Evolutionary conservation across 2,888 invertebrate species (phyloP), one percentile per base, ranked within the genome.

Genomic region (Nebria salina): DNA sequence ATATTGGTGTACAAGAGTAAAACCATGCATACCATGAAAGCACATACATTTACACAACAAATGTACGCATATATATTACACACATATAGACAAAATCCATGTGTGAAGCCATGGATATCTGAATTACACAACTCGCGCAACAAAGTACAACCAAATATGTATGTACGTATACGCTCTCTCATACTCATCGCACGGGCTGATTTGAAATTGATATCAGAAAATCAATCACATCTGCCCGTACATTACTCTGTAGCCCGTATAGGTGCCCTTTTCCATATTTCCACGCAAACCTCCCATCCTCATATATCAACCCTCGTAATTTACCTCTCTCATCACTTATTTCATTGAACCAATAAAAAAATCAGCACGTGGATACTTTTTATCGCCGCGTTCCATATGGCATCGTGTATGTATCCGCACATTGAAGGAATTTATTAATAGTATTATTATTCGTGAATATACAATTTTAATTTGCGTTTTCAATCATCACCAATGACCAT

Each of bases 141-240:
- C 54, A 54, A 54, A 13, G 13, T 54, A 8, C 54, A 54, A 5
- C 54, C 11, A 54, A 7, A 54, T 54, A 54, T 54, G 54, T 54
- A 34, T 54, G 7, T 43, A 9, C 9, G 9, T 54, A 54, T 54
- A 8, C 8, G 54, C 54, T 54, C 54, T 13, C 54, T 11, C 54
- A 54, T 54, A 11, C 54, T 54, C 54, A 13, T 25, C 25, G 70
- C 20, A 70, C 25, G 25, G 70, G 70, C 75, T 80, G 80, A 80
- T 80, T 80, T 80, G 80, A 80, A 80, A 80, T 80, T 80, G 80
- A 80, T 80, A 80, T 75, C 75, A 80, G 80, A 75, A 80, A 80
- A 80, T 80, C 80, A 80, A 80, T 80, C 80, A 80, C 72, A 80
- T 65, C 68, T 70, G 75, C 41, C 70, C 72, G 73, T 80, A 75